Evolutionary conservation across 2,113 vertebrate species (phyloP), one percentile per base, ranked within the genome.

Genomic region (Pseudopodoces humilis): DNA sequence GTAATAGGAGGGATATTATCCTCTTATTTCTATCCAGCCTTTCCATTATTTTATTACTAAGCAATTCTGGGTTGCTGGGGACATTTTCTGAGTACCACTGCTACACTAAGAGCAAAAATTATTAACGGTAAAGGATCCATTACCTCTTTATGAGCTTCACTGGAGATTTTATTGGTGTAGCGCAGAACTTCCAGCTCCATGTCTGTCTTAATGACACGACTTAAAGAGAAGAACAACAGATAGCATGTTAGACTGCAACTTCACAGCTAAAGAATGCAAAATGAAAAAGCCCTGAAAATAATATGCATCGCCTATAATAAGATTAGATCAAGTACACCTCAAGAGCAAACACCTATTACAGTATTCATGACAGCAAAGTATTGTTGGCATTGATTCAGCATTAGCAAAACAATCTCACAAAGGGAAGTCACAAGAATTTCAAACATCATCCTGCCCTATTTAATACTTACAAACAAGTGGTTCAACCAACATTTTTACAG

Each of bases 171-270:
- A 97, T 99, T 99, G 91, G 99, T 99, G 96, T 99, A 99, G 69
- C 99, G 99, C 90, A 99, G 94, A 76, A 99, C 98, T 97, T 99
- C 99, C 97, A 99, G 96, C 97, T 99, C 99, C 99, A 99, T 99
- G 96, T 99, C 98, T 2, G 99, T 99, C 97, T 99, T 99, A 88
- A 98, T 93, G 75, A 99, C 98, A 52, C 99, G 99, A 96, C 99
- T 99, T 84, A 74, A 96, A 97, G 76, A 86, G 46, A 95, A 93
- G 83, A 15, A 70, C 80, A 92, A 94, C 55, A 91, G 43, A 71
- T 13, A 95, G 5, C 9, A 46, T 12, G 88, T 92, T 88, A 94
- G 78, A 78, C 96, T 91, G 81, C 87, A 90, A 71, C 87, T 90
- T 64, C 87, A 76, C 59, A 78, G 53, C 43, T 80, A 62, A 92